These are phyloP conservation scores for Thereva nobilitata DNA, from an alignment of 2,888 invertebrate species.

Conservation along the genomic window DNA sequence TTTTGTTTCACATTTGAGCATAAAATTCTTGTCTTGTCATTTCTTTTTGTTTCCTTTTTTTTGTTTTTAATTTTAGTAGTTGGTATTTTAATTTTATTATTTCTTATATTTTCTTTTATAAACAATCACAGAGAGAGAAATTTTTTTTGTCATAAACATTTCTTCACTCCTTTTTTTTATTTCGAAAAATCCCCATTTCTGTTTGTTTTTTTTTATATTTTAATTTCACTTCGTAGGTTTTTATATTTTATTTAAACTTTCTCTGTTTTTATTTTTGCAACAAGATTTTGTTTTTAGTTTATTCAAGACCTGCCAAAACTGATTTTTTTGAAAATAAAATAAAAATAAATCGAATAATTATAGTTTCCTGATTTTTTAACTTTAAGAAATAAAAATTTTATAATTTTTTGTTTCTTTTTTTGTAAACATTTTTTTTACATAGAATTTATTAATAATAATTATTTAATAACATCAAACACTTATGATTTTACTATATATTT, in stretches of 20 bases:
- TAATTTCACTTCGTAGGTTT: constrained; percentile 11
- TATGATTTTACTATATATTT: constrained; percentile 3
- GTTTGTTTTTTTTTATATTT: constrained; percentile 11
- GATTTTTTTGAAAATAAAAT: no score
- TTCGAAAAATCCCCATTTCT: constrained; percentile 13
- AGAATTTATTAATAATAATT: constrained; percentile 22
- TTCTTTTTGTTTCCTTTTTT: no score
- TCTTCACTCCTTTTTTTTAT: constrained; percentile 30
- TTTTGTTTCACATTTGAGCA: no score
- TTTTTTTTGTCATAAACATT: constrained; percentile 14
- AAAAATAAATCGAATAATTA: no score
- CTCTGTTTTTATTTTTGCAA: no score
- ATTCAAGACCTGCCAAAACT: no score
- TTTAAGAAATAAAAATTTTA: no score
- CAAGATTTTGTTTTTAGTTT: no score
- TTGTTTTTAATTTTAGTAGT: background rate
- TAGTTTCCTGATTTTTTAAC: no score
- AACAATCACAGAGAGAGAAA: constrained; percentile 33
- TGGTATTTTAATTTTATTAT: constrained; percentile 14
- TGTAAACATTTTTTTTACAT: constrained; percentile 16
- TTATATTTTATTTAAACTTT: no score
- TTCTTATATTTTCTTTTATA: constrained; percentile 28
- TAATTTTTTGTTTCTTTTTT: no score
- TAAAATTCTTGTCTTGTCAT: no score
- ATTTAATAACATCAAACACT: constrained; percentile 31